These are phyloP conservation scores for Nudaria mundana DNA, from an alignment of 2,888 invertebrate species.

Conservation along the genomic window DNA sequence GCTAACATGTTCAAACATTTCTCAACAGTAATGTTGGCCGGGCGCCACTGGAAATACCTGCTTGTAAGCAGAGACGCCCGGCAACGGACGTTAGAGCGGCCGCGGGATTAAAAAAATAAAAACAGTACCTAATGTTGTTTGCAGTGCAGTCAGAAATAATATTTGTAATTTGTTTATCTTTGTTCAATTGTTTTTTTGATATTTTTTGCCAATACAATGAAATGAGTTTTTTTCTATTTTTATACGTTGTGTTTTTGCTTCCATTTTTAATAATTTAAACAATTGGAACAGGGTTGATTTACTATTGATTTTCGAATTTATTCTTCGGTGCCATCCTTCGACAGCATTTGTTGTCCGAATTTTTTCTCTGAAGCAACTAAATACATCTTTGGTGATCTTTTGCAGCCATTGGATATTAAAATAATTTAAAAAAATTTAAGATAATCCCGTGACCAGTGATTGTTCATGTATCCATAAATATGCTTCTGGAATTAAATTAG, in stretches of 20 bases:
- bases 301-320: background rate
- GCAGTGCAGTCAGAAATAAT: background rate
- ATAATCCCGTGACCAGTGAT: no score
- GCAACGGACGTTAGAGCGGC: no score
- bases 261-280: background rate
- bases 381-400: slow-evolving; percentile 1
- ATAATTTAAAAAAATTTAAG: no score
- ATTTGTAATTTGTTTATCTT: background rate
- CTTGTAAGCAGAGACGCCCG: no score
- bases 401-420: slow-evolving; percentile 3
- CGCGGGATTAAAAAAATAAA: no score
- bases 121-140: no score
- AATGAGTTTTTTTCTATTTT: background rate
- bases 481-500: no score
- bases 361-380: slow-evolving; percentile 2
- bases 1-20: no score
- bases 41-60: no score
- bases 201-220: background rate
- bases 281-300: background rate
- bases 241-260: background rate
- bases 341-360: slow-evolving; percentile 2
- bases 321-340: background rate
- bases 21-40: no score
- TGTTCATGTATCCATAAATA: no score
- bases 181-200: background rate